Conservation (phyloP, 2,888 invertebrate species). For the Ashinkailepas kermadecensis region DNA sequence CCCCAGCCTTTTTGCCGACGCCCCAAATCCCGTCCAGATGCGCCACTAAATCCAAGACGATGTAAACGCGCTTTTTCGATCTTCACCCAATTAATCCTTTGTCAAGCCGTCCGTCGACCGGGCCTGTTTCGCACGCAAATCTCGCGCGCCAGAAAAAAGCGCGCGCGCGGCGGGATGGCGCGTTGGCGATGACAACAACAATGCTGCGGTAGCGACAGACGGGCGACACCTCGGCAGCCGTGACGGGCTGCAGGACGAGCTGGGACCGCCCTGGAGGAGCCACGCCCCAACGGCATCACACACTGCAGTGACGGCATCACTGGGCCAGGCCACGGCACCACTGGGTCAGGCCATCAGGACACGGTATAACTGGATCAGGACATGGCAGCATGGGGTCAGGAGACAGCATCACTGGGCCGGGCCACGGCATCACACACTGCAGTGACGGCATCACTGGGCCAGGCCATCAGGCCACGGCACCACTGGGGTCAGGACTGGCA, state of each 20-base stretch:
- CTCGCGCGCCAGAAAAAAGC: slow-evolving; percentile 4
- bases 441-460: too few species aligned
- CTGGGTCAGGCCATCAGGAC: too few species aligned
- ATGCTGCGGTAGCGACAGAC: not conserved
- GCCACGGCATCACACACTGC: too few species aligned
- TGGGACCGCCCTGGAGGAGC: too few species aligned
- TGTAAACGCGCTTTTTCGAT: slow-evolving; percentile 19
- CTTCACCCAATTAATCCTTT: slow-evolving; percentile 16
- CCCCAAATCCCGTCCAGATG: not conserved
- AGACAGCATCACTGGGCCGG: too few species aligned
- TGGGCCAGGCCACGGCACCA: too few species aligned
- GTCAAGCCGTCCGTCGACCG: slow-evolving; percentile 11
- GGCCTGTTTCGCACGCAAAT: slow-evolving; percentile 20
- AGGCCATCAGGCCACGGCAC: too few species aligned
- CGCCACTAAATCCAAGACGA: slow-evolving; percentile 21
- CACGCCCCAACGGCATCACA: too few species aligned
- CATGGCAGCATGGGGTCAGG: too few species aligned
- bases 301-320: too few species aligned
- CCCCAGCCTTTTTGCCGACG: not conserved
- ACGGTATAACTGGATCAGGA: too few species aligned
- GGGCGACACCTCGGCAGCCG: not conserved
- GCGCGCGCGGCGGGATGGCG: slow-evolving; percentile 17
- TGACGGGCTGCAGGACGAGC: not conserved
- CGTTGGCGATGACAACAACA: slow-evolving; percentile 12
- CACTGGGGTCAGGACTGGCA: too few species aligned